phyloP scores from a whole-genome alignment of 2,888 invertebrate genomes.

The Apotomis betuletana region DNA sequence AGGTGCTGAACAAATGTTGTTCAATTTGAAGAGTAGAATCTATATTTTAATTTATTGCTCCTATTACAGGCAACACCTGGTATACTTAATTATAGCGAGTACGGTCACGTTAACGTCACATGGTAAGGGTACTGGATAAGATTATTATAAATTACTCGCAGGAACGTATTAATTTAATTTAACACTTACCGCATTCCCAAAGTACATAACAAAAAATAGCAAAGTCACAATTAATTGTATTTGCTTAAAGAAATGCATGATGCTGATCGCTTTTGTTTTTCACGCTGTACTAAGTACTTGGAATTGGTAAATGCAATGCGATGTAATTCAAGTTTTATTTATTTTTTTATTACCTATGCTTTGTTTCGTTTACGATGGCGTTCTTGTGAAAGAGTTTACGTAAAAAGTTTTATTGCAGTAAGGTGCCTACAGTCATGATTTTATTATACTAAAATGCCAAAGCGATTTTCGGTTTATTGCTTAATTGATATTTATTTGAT shows the following conservation, averaged over 20 bases:
- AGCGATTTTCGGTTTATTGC: too few relatives aligned
- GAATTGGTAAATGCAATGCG: not conserved
- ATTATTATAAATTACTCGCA: too few relatives aligned
- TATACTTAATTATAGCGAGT: too few relatives aligned
- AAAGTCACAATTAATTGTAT: constrained; percentile 22
- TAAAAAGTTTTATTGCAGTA: not conserved
- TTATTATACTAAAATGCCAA: too few relatives aligned
- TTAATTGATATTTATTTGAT: too few relatives aligned
- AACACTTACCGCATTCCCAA: constrained; percentile 60
- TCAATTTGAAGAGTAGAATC: too few relatives aligned
- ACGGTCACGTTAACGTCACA: too few relatives aligned
- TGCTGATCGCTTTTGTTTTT: not conserved
- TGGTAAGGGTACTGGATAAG: too few relatives aligned
- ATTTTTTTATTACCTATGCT: not conserved
- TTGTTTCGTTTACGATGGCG: not conserved
- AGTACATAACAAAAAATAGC: constrained; percentile 46
- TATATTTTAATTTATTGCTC: too few relatives aligned
- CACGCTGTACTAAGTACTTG: not conserved
- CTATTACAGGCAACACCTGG: too few relatives aligned
- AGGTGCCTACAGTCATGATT: not conserved
- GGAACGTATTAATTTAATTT: too few relatives aligned
- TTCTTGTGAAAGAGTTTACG: constrained; percentile 13
- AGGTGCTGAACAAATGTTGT: too few relatives aligned
- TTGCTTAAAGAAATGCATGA: constrained; percentile 18
- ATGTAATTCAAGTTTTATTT: not conserved